These are phyloP conservation scores for Lepidotrigona ventralis DNA, from an alignment of 1,140 invertebrate genomes.

Conservation along the genomic window DNA sequence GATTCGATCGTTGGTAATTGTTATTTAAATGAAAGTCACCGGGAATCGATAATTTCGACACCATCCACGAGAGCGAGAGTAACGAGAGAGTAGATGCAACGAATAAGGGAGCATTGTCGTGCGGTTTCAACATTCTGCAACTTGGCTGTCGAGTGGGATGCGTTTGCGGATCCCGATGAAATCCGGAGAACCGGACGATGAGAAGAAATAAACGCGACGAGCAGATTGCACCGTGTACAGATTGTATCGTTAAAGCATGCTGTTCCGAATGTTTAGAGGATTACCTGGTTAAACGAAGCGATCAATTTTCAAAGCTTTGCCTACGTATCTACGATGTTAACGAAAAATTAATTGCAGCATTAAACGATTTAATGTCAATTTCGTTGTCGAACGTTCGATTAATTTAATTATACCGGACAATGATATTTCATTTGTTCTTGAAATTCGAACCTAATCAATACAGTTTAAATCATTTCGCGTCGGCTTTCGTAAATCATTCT, in stretches of 20 bases:
- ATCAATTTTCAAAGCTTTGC: background rate
- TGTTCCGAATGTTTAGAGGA: conserved; percentile 1
- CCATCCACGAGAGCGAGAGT: conserved; percentile 27
- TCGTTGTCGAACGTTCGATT: background rate
- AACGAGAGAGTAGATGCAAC: conserved; percentile 27
- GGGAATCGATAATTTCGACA: conserved; percentile 36
- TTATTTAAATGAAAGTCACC: conserved; percentile 27
- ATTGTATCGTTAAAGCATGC: conserved; percentile 35
- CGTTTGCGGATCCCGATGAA: conserved; percentile 19
- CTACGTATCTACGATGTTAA: background rate
- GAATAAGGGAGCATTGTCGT: conserved; percentile 36
- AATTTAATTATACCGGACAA: background rate
- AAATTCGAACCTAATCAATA: background rate
- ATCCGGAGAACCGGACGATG: conserved; percentile 6
- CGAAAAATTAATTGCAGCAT: background rate
- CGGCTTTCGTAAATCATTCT: background rate
- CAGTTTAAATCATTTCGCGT: background rate
- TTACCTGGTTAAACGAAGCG: conserved; percentile 1
- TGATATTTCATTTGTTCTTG: background rate
- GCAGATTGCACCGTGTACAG: background rate
- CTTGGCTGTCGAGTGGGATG: conserved; percentile 17
- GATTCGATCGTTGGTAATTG: background rate
- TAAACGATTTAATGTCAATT: background rate
- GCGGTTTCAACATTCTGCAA: conserved; percentile 42
- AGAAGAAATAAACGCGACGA: conserved; percentile 31